Evolutionary conservation across 2,888 invertebrate genomes (phyloP).

Genomic region (Seira sanloemensis): DNA sequence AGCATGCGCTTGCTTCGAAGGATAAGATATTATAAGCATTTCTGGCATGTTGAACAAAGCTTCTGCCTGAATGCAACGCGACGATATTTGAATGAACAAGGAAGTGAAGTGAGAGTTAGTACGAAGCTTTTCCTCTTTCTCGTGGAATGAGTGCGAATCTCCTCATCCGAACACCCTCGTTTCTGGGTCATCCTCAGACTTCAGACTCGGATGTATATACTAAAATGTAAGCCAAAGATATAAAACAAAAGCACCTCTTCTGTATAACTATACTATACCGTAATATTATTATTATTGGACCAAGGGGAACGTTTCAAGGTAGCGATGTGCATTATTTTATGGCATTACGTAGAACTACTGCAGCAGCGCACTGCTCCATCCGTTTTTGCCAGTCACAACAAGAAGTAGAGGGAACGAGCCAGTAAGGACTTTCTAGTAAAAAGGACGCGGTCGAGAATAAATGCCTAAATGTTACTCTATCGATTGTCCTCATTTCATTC

Average conservation of each 20-base stretch:
- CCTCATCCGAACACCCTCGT: constrained; percentile 56
- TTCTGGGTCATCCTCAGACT: constrained; percentile 59
- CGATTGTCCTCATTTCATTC: constrained; percentile 69
- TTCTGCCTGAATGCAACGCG: no score
- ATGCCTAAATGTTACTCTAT: constrained; percentile 62
- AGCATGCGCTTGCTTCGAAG: no score
- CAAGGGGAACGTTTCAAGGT: constrained; percentile 58
- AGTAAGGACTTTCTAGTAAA: background rate
- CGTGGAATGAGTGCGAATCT: no score
- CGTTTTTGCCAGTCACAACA: background rate
- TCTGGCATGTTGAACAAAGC: no score
- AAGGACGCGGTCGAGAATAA: constrained; percentile 46
- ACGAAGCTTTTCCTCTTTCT: no score
- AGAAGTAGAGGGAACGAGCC: background rate
- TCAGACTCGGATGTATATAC: no score
- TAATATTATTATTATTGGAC: constrained; percentile 48
- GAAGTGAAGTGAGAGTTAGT: constrained; percentile 35
- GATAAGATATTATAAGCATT: no score
- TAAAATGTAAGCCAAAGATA: no score
- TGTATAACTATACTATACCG: background rate
- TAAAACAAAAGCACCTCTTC: no score
- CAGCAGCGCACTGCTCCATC: background rate
- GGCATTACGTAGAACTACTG: background rate
- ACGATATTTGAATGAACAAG: no score
- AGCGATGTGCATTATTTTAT: constrained; percentile 37